Evolutionary conservation across 1,140 invertebrate species (phyloP).

Genomic region (Cardiocondyla obscurior): DNA sequence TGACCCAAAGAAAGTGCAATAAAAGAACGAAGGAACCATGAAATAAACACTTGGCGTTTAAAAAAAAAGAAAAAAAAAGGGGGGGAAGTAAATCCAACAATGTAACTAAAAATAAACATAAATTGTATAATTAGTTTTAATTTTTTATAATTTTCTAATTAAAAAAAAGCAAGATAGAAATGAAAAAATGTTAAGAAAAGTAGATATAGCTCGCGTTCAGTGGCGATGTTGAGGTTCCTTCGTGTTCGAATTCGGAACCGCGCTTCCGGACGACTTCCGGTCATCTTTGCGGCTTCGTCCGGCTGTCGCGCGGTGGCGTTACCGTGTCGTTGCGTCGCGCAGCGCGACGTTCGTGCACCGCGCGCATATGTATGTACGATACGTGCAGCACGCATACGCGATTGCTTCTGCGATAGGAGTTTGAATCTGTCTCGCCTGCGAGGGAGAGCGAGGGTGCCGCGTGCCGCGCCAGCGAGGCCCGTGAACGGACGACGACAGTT

Average conservation of each 20-base stretch:
- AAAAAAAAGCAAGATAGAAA: too few relatives aligned
- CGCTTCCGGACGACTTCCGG: neutral
- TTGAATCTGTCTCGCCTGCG: conserved; percentile 64
- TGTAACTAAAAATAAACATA: too few relatives aligned
- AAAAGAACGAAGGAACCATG: too few relatives aligned
- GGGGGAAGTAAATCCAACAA: too few relatives aligned
- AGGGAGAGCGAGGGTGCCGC: neutral
- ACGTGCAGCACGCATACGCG: conserved; percentile 17
- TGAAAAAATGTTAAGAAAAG: too few relatives aligned
- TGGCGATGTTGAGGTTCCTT: too few relatives aligned
- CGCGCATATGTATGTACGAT: neutral
- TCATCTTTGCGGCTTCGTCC: neutral
- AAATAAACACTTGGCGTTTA: neutral
- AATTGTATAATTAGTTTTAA: too few relatives aligned
- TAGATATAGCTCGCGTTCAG: too few relatives aligned
- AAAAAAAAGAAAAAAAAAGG: neutral
- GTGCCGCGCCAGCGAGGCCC: neutral
- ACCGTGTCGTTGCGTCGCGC: neutral
- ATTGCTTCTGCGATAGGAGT: conserved; percentile 64
- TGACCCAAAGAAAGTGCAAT: too few relatives aligned
- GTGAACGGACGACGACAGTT: neutral
- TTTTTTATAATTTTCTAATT: too few relatives aligned
- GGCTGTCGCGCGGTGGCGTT: neutral
- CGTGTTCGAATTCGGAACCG: neutral
- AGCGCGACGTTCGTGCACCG: neutral